Evolutionary conservation across 2,797 vertebrate genomes (phyloP), one percentile per base, ranked within the genome.

Genomic region (Falco naumanni): DNA sequence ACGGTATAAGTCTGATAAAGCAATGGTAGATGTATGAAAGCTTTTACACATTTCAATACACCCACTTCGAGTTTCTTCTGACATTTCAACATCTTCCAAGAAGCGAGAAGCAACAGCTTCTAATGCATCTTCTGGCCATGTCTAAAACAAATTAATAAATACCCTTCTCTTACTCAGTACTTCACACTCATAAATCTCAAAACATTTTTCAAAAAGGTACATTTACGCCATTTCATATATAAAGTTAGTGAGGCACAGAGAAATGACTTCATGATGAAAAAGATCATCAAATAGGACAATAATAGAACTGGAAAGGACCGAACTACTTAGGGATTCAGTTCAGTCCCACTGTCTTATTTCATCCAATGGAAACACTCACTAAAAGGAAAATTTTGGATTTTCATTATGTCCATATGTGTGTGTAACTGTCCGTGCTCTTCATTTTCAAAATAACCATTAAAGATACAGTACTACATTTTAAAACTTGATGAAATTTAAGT

Each of bases 41-140:
- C 96, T 98, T 97, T 99, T 99, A 97, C 99, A 99, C 99, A 99
- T 99, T 61, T 98, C 96, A 63, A 99, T 99, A 94, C 99, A 99
- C 75, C 98, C 98, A 14, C 97, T 89, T 47, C 98, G 97, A 45
- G 94, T 97, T 43, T 98, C 97, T 48, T 98, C 98, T 1, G 98
- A 98, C 99, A 99, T 99, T 96, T 99, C 98, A 24, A 98, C 96
- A 11, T 99, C 99, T 96, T 98, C 98, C 93, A 99, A 90, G 96
- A 99, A 99, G 70, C 98, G 98, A n/a, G 98, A 98, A 33, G 99
- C 99, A 86, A 99, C 99, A 19, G 99, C 99, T 96, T 99, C 98
- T 45, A 99, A 97, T 2, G 99, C 99, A 84, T 99, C 99, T 96
- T 98, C 98, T 10, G 99, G 99, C 99, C 99, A 99, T 5, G 98